phyloP scores from a whole-genome alignment of 2,113 vertebrate species.

The Formicarius rufipectus region DNA sequence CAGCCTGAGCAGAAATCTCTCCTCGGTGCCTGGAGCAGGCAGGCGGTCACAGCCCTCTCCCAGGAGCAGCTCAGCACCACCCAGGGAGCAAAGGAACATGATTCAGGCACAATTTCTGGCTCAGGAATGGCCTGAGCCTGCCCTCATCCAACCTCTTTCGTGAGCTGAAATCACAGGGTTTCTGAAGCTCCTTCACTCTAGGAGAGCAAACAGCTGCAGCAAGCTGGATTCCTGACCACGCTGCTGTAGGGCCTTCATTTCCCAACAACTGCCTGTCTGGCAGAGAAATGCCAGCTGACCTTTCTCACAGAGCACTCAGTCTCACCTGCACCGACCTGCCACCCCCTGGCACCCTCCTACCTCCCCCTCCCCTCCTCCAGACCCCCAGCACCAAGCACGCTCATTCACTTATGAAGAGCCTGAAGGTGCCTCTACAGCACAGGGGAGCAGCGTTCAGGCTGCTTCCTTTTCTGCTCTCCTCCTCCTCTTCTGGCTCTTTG shows the following conservation, averaged over 20 bases:
- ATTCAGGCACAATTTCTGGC: neutral
- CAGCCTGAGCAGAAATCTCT: neutral
- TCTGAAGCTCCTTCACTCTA: neutral
- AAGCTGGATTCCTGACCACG: neutral
- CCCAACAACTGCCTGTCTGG: neutral
- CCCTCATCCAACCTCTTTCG: neutral
- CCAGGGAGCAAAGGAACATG: neutral
- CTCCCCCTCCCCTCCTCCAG: neutral
- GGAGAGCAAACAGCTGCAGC: slow-evolving; percentile 22
- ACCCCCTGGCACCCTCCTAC: neutral
- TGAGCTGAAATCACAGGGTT: neutral
- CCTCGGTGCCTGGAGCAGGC: neutral
- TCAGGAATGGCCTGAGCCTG: neutral
- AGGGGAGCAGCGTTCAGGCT: neutral
- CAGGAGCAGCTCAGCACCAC: neutral
- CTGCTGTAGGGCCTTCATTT: neutral
- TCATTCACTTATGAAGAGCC: neutral
- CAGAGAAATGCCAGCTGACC: neutral
- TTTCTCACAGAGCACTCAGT: neutral
- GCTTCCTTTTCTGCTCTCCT: neutral
- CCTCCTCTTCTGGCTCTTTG: neutral
- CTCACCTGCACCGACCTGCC: neutral
- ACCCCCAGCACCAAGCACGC: neutral
- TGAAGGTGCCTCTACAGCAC: neutral
- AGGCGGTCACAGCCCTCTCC: neutral